These are phyloP conservation scores for Protobothrops flavoviridis DNA, from an alignment of 2,113 vertebrate species.

Conservation along the genomic window DNA sequence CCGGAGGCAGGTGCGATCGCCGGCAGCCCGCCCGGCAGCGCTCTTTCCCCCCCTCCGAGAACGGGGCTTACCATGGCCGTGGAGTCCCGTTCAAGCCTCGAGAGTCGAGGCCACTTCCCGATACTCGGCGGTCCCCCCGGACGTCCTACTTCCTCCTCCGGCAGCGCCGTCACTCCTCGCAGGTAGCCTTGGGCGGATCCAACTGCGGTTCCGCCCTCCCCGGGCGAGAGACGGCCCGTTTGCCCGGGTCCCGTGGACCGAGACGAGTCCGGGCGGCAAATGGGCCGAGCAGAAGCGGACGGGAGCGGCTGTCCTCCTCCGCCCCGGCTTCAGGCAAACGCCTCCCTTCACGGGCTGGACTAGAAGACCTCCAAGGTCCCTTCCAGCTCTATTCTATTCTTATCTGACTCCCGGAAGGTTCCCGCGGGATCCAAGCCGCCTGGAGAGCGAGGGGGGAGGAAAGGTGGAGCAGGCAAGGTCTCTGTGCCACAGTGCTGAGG, in stretches of 20 bases:
- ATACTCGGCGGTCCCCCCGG: not conserved
- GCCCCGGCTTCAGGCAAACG: not conserved
- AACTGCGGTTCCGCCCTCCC: not conserved
- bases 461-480: not conserved
- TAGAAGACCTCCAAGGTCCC: no score
- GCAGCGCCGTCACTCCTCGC: not conserved
- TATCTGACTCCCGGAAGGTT: not conserved
- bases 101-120: not conserved
- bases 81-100: not conserved
- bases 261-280: not conserved
- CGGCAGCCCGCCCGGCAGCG: not conserved
- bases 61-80: conserved; percentile 1
- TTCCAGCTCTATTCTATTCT: no score
- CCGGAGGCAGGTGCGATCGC: not conserved
- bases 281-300: not conserved
- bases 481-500: not conserved
- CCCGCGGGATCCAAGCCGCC: not conserved
- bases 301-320: no score
- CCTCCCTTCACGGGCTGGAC: not conserved
- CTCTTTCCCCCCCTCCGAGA: not conserved
- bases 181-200: not conserved
- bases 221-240: not conserved
- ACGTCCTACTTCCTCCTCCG: not conserved
- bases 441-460: not conserved
- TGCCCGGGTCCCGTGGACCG: no score